These are phyloP conservation scores for Sciurus vulgaris DNA, from an alignment of 2,797 vertebrate species.

Conservation along the genomic window DNA sequence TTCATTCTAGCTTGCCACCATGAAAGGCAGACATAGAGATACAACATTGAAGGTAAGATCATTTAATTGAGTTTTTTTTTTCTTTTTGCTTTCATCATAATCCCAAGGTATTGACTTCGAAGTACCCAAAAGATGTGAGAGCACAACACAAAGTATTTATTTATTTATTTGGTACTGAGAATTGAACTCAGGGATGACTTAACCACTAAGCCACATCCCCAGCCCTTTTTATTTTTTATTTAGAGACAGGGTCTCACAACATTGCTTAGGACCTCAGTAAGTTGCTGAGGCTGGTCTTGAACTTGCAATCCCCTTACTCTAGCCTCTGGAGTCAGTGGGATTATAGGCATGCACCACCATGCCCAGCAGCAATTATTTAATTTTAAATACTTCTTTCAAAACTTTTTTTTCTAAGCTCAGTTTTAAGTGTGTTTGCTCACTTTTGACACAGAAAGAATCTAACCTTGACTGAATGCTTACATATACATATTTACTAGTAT, in stretches of 20 bases:
- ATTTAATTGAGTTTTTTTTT: neutral
- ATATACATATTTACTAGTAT: neutral
- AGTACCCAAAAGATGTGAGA: neutral
- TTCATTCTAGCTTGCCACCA: neutral
- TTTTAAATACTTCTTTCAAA: neutral
- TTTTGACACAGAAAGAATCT: neutral
- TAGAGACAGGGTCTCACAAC: no score
- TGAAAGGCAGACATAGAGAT: neutral
- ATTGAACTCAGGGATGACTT: no score
- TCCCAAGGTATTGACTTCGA: neutral
- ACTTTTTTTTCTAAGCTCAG: neutral
- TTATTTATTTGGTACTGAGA: neutral
- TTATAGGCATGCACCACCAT: no score
- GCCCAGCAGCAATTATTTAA: neutral
- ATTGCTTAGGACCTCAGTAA: no score
- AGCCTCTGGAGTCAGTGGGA: no score
- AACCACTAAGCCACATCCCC: no score
- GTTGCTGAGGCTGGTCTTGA: no score
- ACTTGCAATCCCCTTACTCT: no score
- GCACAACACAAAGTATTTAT: neutral
- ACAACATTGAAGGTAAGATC: neutral
- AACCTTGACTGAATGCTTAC: neutral
- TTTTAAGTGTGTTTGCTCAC: neutral
- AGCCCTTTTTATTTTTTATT: no score
- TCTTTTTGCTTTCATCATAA: neutral